A percentile compares a stretch with the other conserved stretches of the same genome.
phyloP scores from a whole-genome alignment of 2,113 vertebrate genomes.

The Psittacula cyanocephala region DNA sequence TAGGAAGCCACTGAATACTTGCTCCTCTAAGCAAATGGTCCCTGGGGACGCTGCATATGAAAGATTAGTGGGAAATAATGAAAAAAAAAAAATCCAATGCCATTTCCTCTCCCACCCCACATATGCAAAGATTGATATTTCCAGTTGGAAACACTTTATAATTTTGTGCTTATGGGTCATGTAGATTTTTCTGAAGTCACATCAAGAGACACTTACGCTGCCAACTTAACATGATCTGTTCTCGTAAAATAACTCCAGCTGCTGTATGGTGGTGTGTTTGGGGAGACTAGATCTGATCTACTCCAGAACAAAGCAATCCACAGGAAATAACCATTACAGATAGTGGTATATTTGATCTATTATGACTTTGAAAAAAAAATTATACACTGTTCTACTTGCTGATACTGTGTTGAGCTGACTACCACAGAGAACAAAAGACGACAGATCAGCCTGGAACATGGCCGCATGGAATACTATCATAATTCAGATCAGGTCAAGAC shows the following conservation, averaged over 20 bases:
- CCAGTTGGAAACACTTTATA: not conserved
- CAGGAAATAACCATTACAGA: not conserved
- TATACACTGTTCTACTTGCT: not conserved
- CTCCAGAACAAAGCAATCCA: not conserved
- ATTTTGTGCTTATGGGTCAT: not conserved
- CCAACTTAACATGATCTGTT: not conserved
- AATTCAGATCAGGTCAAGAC: not conserved
- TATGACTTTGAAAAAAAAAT: not conserved
- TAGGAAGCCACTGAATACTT: not conserved
- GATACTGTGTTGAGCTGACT: not conserved
- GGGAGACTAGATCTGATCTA: not conserved
- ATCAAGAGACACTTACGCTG: not conserved
- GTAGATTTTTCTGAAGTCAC: not conserved
- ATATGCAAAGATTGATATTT: not conserved
- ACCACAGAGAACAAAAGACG: not conserved
- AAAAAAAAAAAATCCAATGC: not conserved
- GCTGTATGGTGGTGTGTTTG: not conserved
- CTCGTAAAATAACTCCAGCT: not conserved
- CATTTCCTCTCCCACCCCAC: not conserved
- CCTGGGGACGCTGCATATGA: not conserved
- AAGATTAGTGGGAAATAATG: not conserved
- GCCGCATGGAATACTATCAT: not conserved
- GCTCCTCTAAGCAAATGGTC: not conserved
- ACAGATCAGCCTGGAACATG: not conserved
- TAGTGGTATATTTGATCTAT: not conserved